These are phyloP conservation scores for Siphamia tubifer DNA, from an alignment of 2,113 vertebrate species.

Conservation along the genomic window DNA sequence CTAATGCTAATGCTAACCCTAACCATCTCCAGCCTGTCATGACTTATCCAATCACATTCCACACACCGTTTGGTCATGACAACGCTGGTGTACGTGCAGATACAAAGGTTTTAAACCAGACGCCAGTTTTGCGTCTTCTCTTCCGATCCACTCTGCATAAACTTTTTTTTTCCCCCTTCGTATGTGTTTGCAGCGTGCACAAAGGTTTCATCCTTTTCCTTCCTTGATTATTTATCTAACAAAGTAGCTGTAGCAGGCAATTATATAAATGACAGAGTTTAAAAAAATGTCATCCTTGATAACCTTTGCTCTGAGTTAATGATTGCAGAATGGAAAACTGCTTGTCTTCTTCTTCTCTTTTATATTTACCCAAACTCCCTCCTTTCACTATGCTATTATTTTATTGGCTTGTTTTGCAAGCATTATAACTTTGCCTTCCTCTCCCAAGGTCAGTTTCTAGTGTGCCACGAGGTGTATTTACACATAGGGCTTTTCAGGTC, in stretches of 20 bases:
- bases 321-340: constrained; percentile 63
- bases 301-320: constrained; percentile 78
- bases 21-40: too few species aligned
- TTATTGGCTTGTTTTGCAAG: constrained; percentile 84
- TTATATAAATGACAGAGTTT: constrained; percentile 67
- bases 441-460: constrained; percentile 87
- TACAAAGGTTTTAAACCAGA: too few species aligned
- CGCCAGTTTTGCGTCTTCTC: too few species aligned
- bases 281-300: constrained; percentile 66
- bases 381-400: constrained; percentile 78
- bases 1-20: too few species aligned
- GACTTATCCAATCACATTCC: too few species aligned
- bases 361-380: constrained; percentile 80
- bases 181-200: constrained; percentile 18
- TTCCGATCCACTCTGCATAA: too few species aligned
- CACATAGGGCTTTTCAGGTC: constrained; percentile 86
- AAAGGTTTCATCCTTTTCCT: constrained; percentile 33
- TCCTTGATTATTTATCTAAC: constrained; percentile 40
- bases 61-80: too few species aligned
- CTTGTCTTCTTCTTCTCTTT: constrained; percentile 54
- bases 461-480: constrained; percentile 86
- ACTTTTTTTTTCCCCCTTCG: constrained; percentile 11
- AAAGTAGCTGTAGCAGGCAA: constrained; percentile 40
- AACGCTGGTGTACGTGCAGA: too few species aligned
- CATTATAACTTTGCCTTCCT: constrained; percentile 81